Conservation (phyloP, 2,797 vertebrate species). For the Coccyzus lansbergi region DNA sequence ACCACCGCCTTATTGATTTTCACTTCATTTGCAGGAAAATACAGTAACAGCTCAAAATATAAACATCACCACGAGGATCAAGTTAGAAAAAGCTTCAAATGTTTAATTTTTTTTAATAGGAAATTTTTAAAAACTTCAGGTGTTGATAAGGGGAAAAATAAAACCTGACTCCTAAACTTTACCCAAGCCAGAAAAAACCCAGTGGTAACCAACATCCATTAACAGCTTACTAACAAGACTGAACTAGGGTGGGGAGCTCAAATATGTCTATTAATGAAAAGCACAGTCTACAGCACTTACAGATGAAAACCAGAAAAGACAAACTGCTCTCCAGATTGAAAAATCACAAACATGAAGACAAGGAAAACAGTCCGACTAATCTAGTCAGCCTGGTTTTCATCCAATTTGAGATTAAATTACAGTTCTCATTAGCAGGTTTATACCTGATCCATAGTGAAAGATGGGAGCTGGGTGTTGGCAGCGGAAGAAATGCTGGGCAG, state of each 20-base stretch:
- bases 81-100: neutral
- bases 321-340: neutral
- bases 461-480: fast-evolving
- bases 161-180: neutral
- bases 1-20: neutral
- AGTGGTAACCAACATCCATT: neutral
- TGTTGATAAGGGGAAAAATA: neutral
- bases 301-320: neutral
- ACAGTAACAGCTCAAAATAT: neutral
- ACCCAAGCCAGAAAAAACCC: neutral
- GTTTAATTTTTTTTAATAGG: neutral
- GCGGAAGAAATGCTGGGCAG: neutral
- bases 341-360: neutral
- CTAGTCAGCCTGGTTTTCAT: neutral
- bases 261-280: neutral
- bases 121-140: neutral
- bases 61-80: neutral
- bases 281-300: neutral
- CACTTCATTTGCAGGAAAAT: neutral
- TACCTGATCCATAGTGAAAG: neutral
- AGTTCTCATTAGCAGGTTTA: neutral
- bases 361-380: neutral
- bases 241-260: neutral
- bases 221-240: neutral
- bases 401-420: neutral